Evolutionary conservation across 2,888 invertebrate species (phyloP).

Genomic region (Ichneumoninae sp.): DNA sequence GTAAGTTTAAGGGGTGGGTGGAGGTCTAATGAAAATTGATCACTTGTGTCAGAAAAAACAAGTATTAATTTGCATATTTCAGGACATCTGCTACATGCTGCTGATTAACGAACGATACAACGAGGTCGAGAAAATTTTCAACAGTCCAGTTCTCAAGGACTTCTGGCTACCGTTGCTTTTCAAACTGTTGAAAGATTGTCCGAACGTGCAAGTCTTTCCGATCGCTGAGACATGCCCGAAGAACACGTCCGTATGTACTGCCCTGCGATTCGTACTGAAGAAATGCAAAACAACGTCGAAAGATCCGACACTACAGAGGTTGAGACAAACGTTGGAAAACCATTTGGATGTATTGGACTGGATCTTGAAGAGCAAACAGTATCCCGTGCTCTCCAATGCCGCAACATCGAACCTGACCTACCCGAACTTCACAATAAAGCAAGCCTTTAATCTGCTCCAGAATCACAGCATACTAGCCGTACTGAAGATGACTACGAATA

Average conservation of each 20-base stretch:
- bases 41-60: background rate
- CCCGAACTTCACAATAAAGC: conserved; percentile 70
- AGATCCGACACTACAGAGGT: conserved; percentile 70
- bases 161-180: conserved; percentile 79
- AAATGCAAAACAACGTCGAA: conserved; percentile 70
- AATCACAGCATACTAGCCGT: conserved; percentile 74
- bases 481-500: conserved; percentile 75
- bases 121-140: conserved; percentile 73
- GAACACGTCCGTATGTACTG: conserved; percentile 68
- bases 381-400: background rate
- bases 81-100: conserved; percentile 77
- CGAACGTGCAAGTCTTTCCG: conserved; percentile 64
- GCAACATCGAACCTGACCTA: conserved; percentile 39
- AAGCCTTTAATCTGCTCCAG: conserved; percentile 74
- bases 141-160: conserved; percentile 70
- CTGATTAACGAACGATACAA: conserved; percentile 71
- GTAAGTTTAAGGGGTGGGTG: conserved; percentile 69
- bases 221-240: conserved; percentile 65
- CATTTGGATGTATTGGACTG: conserved; percentile 74
- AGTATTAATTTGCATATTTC: conserved; percentile 58
- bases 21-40: background rate
- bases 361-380: conserved; percentile 70
- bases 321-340: conserved; percentile 69
- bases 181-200: conserved; percentile 73
- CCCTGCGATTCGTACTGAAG: conserved; percentile 74